Conservation (phyloP, 1,140 invertebrate genomes). For the Aradophagus sp. region DNA sequence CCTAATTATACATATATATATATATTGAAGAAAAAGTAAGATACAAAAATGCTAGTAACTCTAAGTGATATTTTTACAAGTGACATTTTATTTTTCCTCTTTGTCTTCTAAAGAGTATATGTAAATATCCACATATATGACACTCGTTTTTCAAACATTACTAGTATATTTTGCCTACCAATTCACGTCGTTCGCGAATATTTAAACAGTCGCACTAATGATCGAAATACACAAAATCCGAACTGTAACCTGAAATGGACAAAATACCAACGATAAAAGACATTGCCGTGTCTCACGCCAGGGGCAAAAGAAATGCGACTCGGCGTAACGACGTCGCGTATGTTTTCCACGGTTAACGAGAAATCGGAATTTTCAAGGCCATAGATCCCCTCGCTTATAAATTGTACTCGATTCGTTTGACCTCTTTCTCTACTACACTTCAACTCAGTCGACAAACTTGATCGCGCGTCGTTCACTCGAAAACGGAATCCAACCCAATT, state of each 20-base stretch:
- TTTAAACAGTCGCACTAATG: conserved; percentile 13
- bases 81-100: no score
- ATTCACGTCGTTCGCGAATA: neutral
- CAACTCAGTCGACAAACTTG: conserved; percentile 28
- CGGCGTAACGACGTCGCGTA: conserved; percentile 41
- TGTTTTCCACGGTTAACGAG: conserved; percentile 38
- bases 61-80: no score
- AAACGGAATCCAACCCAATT: conserved; percentile 16
- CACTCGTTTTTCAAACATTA: no score
- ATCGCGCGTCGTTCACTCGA: conserved; percentile 17
- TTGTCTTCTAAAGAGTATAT: no score
- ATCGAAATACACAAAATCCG: no score
- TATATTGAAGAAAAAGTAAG: no score
- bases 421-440: conserved; percentile 20
- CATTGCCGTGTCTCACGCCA: conserved; percentile 47
- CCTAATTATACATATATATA: no score
- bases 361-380: conserved; percentile 50
- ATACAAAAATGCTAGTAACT: no score
- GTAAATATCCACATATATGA: no score
- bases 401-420: conserved; percentile 35
- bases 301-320: conserved; percentile 45
- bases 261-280: conserved; percentile 35
- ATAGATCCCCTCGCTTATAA: conserved; percentile 20
- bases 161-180: no score
- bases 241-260: conserved; percentile 48